These are phyloP conservation scores for Pardosa pseudoannulata DNA, from an alignment of 2,888 invertebrate species.

Conservation along the genomic window DNA sequence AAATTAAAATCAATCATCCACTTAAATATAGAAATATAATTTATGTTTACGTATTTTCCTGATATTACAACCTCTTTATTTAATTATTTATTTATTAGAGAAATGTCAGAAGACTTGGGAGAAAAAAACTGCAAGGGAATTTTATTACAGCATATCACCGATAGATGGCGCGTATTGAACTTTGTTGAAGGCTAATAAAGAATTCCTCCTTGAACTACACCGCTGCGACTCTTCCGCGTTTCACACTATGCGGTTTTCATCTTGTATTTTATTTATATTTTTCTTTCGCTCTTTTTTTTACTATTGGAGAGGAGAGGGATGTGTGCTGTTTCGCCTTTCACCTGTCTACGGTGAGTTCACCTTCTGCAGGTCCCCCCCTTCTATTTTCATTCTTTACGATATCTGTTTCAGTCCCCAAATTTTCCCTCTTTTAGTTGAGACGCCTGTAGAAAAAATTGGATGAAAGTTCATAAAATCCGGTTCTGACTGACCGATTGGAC, in stretches of 20 bases:
- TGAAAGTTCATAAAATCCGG: constrained; percentile 16
- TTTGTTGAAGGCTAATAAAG: background rate
- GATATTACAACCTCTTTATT: too few relatives aligned
- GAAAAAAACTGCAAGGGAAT: too few relatives aligned
- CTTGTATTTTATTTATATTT: background rate
- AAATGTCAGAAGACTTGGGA: too few relatives aligned
- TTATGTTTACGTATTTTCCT: too few relatives aligned
- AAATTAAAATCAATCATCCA: too few relatives aligned
- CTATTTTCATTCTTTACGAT: background rate
- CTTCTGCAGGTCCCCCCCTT: background rate
- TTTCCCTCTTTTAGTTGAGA: background rate
- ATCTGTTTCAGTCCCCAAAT: background rate
- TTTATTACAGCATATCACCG: background rate
- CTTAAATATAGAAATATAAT: too few relatives aligned
- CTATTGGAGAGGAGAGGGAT: background rate
- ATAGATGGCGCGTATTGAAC: background rate
- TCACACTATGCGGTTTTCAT: background rate
- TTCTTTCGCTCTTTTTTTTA: background rate
- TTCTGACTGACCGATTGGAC: background rate
- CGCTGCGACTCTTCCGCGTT: background rate
- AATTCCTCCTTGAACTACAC: background rate
- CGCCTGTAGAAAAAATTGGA: background rate
- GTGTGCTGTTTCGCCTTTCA: background rate
- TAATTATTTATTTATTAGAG: too few relatives aligned
- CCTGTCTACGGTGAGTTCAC: background rate